phyloP scores from a whole-genome alignment of 2,113 vertebrate genomes.

The Ophthalmolycus amberensis region DNA sequence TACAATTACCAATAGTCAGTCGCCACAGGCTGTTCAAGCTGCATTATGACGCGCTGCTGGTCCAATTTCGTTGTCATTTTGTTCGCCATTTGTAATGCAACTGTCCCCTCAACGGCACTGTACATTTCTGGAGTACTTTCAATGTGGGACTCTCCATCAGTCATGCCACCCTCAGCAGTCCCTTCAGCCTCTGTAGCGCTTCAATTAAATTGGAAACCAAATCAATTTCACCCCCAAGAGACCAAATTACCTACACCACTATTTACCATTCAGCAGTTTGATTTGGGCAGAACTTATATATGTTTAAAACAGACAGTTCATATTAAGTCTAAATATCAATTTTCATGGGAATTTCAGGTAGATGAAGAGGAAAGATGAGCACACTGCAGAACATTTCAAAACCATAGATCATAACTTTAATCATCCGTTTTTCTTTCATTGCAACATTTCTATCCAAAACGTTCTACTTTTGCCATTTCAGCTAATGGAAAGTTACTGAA shows the following conservation, averaged over 20 bases:
- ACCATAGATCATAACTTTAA: constrained; percentile 11
- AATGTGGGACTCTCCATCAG: constrained; percentile 19
- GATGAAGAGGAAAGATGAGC: neutral
- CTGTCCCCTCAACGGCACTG: constrained; percentile 10
- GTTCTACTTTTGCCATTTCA: constrained; percentile 39
- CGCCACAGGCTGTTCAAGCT: neutral
- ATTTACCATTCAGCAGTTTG: constrained; percentile 4
- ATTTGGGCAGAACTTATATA: neutral
- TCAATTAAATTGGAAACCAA: constrained; percentile 45
- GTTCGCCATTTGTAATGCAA: constrained; percentile 16
- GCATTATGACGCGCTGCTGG: constrained; percentile 7
- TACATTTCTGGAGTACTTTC: constrained; percentile 16
- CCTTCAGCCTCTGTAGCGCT: constrained; percentile 15
- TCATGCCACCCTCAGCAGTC: constrained; percentile 19
- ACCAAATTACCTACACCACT: neutral
- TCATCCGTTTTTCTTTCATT: constrained; percentile 27
- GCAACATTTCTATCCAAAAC: constrained; percentile 26
- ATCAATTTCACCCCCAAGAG: constrained; percentile 23
- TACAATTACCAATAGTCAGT: constrained; percentile 12
- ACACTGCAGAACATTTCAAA: neutral
- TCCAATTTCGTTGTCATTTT: constrained; percentile 33
- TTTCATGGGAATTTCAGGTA: constrained; percentile 6
- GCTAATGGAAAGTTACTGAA: constrained; percentile 33
- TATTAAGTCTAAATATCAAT: constrained; percentile 3
- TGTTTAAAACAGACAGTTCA: neutral